Conservation (phyloP, 2,888 invertebrate species). For the Microctonus hyperodae region DNA sequence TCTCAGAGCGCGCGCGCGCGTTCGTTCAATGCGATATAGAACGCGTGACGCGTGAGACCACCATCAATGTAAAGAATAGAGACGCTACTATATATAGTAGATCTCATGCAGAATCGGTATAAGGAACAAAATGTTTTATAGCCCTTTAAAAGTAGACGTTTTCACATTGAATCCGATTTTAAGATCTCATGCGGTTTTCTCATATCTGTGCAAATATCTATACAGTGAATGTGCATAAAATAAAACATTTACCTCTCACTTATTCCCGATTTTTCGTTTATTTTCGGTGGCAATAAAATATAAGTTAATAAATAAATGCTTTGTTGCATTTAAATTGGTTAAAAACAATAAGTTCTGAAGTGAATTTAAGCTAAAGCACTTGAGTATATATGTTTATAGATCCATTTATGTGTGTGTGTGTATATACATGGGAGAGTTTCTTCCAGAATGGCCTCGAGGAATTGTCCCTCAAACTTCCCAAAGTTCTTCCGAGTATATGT, state of each 20-base stretch:
- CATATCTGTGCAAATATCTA: slow-evolving; percentile 35
- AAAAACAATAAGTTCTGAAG: background rate
- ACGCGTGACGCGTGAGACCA: background rate
- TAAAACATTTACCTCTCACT: slow-evolving; percentile 8
- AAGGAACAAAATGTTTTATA: slow-evolving; percentile 61
- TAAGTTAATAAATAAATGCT: too few species aligned
- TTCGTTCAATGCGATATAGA: background rate
- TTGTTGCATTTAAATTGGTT: background rate
- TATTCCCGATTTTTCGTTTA: background rate
- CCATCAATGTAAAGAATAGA: background rate
- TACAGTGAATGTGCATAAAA: slow-evolving; percentile 13
- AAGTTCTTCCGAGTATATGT: background rate
- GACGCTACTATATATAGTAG: background rate
- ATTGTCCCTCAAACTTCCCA: background rate
- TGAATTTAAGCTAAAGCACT: background rate
- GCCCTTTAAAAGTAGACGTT: slow-evolving; percentile 47
- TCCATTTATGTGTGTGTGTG: background rate
- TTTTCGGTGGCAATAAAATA: background rate
- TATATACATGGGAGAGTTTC: background rate
- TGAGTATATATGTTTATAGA: background rate
- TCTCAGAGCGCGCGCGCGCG: slow-evolving; percentile 41
- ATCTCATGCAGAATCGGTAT: slow-evolving; percentile 36
- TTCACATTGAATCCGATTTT: slow-evolving; percentile 25
- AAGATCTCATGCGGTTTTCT: slow-evolving; percentile 7
- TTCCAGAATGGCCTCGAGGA: background rate